Evolutionary conservation across 2,113 vertebrate species (phyloP), one percentile per base, ranked within the genome.

Genomic region (Haplochromis vanheusdeni): DNA sequence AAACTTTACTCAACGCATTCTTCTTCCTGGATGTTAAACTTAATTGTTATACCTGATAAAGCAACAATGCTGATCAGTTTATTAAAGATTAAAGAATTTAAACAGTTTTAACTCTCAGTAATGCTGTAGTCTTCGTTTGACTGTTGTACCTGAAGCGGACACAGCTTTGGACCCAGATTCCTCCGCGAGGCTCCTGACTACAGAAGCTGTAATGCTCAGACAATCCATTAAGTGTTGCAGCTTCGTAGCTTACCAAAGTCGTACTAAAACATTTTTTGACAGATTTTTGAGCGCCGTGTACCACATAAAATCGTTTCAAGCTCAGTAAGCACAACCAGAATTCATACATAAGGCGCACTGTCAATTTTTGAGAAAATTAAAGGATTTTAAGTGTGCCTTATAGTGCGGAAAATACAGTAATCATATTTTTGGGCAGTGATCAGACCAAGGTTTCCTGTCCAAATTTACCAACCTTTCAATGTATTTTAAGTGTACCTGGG

Each of bases 401-500:
- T 60, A 9, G 56, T 60, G 26, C 1, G 0, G 56, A 60, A 60
- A 60, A 31, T 60, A 60, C 26, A 0, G 3, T 31, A 87, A 91
- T 86, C 11, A 21, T 68, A 75, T 56, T 86, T 83, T 3, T 35
- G 37, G 87, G 81, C 19, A 86, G 19, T 80, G 45, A 92, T 90
- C 56, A 91, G 73, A 37, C 16, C 4, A 26, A 51, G 4, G 51
- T 77, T 85, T 82, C 73, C 31, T 70, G 77, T 89, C 47, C 42
- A 13, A 58, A 87, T 35, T 80, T 73, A 47, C 54, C 45, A 70
- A 51, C 58, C 73, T 89, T 26, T 73, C 65, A 82, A 42, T 23
- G 26, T 87, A 56, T 88, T 91, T 89, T 56, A 86, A 84, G 56
- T 82, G 54, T 40, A 79, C 31, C 56, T 81, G 84, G 17, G 75